Base-by-base conservation (phyloP, 2,888 invertebrate species). In the Lepeophtheirus nordmannii region DNA sequence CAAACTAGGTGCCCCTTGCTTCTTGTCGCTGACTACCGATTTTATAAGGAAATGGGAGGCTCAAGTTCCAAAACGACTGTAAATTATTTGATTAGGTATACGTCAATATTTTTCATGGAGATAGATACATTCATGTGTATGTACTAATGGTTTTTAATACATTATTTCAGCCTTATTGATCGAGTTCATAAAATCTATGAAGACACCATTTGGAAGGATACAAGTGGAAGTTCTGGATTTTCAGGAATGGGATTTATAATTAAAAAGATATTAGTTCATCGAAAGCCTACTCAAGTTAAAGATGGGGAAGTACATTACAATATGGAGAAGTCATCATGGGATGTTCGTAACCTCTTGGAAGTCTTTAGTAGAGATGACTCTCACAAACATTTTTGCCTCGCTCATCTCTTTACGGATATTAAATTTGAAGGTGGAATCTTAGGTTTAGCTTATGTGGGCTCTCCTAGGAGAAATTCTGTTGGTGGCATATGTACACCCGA, bases 401-500 rank as follows among this genome's bases (percentile, higher is more conserved):
- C 93, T 65, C 96, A 96, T 78, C 82, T 96, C 71, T 96, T 96
- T 78, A 96, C 94, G 68, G 92, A 93, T 78, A 84, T 92, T 68
- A 89, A 91, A 78, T 96, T 96, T 76, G 89, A 91, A 77, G 89
- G 91, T 70, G 94, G 94, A 67, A 93, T 94, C 72, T 82, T 96
- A 69, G 96, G 94, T 38, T 80, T 96, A 71, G 96, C 94, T 58
- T 96, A 94, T 77, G 94, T 96, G 68, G 94, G 93, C 62, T 93
- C 93, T 64, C 90, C 91, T 41, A 80, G 92, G 69, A 81, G 88
- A 69, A 90, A 92, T 78, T 91, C 91, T 57, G 90, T 92, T 66
- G 96, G 94, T 71, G 96, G 96, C 67, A 92, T 96, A 73, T 96
- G 96, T 74, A 93, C 94, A 70, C 89, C 91, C 90, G 92, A 90